phyloP scores from a whole-genome alignment of 2,888 invertebrate genomes.

The Drosophila differens region DNA sequence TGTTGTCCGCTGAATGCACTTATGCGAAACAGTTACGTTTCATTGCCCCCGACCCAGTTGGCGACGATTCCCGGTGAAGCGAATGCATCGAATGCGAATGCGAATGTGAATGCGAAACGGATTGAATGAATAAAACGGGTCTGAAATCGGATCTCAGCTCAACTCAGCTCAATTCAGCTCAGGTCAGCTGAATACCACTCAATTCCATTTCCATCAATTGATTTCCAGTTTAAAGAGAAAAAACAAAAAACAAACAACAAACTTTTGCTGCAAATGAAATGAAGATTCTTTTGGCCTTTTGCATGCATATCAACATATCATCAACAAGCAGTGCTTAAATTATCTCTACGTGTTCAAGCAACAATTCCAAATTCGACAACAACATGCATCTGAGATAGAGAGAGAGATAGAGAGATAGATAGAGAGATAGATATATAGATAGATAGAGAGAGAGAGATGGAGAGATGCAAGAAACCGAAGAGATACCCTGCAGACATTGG shows the following conservation, averaged over 20 bases:
- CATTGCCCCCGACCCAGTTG: constrained; percentile 83
- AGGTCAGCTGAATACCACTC: constrained; percentile 1
- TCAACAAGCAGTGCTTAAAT: constrained; percentile 16
- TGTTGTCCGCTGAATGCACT: constrained; percentile 59
- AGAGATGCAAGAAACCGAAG: not conserved
- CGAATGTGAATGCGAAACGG: not conserved
- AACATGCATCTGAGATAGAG: not conserved
- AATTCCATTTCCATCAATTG: constrained; percentile 21
- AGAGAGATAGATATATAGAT: not conserved
- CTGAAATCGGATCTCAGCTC: constrained; percentile 38
- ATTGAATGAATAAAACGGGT: constrained; percentile 37
- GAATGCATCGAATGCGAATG: constrained; percentile 30
- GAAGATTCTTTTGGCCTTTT: constrained; percentile 33
- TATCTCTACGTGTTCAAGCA: constrained; percentile 19
- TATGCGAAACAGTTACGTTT: constrained; percentile 82
- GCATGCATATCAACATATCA: constrained; percentile 1
- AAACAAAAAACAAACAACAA: not conserved
- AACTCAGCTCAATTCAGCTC: not conserved
- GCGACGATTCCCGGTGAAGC: constrained; percentile 38
- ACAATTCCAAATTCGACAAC: constrained; percentile 7
- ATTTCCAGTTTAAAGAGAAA: not conserved
- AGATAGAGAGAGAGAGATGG: not conserved
- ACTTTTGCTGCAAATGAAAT: not conserved
- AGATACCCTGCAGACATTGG: not conserved
- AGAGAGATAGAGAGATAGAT: rapidly evolving